Evolutionary conservation across 2,797 vertebrate genomes (phyloP).

Genomic region (Tarsius wallacei): DNA sequence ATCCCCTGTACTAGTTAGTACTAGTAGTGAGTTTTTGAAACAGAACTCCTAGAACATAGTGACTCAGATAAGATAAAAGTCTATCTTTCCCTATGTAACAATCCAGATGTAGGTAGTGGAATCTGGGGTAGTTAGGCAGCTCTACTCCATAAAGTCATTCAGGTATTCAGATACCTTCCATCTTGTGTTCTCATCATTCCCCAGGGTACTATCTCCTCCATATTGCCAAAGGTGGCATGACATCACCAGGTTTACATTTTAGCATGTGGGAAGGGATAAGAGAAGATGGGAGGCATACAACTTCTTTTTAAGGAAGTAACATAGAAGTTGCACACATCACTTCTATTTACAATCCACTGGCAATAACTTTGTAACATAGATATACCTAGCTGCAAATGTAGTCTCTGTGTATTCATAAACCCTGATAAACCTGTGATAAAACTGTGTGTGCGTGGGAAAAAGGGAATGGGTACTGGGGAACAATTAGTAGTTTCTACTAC

Average conservation of each 20-base stretch:
- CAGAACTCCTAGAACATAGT: background rate
- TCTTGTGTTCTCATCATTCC: background rate
- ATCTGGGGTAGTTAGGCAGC: background rate
- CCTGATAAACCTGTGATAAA: background rate
- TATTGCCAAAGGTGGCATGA: background rate
- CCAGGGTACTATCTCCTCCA: background rate
- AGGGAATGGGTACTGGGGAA: background rate
- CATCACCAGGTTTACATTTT: background rate
- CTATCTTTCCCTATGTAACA: background rate
- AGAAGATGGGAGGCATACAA: slow-evolving; percentile 14
- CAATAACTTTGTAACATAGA: background rate
- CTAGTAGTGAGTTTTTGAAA: background rate
- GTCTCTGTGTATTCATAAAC: background rate
- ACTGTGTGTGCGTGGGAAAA: background rate
- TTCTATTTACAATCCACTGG: slow-evolving; percentile 12
- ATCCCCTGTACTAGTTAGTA: background rate
- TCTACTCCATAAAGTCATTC: background rate
- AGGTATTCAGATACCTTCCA: background rate
- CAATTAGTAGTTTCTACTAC: background rate
- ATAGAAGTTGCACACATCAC: background rate
- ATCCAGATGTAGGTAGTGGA: background rate
- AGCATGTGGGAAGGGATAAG: background rate
- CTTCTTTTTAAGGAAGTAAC: slow-evolving; percentile 12
- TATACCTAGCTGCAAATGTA: background rate
- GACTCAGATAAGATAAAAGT: background rate